phyloP scores from a whole-genome alignment of 2,113 vertebrate genomes.

The Ginglymostoma cirratum region DNA sequence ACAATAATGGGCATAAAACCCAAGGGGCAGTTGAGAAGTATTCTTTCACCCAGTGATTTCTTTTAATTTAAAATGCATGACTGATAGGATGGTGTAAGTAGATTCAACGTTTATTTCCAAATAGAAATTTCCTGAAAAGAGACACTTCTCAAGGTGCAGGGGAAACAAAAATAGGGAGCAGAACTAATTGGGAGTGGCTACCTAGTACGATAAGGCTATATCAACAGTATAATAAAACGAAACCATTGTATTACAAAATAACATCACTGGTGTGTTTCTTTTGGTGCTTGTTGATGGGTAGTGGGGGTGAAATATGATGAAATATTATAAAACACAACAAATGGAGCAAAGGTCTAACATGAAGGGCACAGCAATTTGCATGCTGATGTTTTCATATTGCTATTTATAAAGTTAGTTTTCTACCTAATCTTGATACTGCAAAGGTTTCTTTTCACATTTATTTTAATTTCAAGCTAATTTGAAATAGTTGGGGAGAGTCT shows the following conservation, averaged over 20 bases:
- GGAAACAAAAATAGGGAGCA: background rate
- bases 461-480: constrained; percentile 28
- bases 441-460: background rate
- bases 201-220: background rate
- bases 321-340: background rate
- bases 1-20: background rate
- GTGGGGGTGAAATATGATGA: background rate
- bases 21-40: background rate
- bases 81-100: background rate
- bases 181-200: background rate
- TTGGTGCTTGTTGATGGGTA: background rate
- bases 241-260: background rate
- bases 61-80: background rate
- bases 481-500: background rate
- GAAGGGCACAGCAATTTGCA: background rate
- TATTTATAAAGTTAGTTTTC: constrained; percentile 17
- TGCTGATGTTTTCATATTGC: background rate
- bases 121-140: background rate
- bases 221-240: background rate
- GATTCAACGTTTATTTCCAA: background rate
- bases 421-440: background rate
- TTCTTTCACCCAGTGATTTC: background rate
- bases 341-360: background rate
- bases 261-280: no score
- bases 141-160: background rate